Evolutionary conservation across 1,140 invertebrate species (phyloP).

Genomic region (Macrobrachium rosenbergii): DNA sequence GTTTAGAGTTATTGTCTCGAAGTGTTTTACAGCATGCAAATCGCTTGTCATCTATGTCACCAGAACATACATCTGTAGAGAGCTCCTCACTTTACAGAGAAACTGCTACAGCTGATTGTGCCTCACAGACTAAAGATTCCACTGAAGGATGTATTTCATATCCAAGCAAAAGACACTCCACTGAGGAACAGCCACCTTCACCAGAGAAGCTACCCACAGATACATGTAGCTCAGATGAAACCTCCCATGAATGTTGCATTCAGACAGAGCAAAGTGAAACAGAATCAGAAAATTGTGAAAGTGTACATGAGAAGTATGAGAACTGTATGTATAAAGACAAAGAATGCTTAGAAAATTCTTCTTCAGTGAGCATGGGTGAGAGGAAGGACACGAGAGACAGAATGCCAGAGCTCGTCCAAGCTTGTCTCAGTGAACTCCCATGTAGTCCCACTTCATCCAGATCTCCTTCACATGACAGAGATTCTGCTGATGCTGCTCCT

Average conservation of each 20-base stretch:
- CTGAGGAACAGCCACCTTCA: background rate
- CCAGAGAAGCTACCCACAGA: too few relatives aligned
- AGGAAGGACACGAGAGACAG: background rate
- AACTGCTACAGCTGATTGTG: conserved; percentile 10
- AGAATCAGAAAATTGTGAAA: background rate
- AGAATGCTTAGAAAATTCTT: conserved; percentile 21
- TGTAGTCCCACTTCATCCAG: background rate
- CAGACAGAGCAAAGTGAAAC: background rate
- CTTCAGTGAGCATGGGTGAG: conserved; percentile 12
- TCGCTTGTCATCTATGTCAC: background rate
- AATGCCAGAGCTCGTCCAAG: conserved; percentile 14
- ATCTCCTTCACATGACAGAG: background rate
- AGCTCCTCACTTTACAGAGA: conserved; percentile 3
- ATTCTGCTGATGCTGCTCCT: too few relatives aligned
- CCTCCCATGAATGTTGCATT: too few relatives aligned
- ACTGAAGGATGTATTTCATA: background rate
- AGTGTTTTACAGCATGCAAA: conserved; percentile 82
- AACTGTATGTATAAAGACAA: conserved; percentile 2
- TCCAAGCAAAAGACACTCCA: background rate
- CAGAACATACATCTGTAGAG: conserved; percentile 21
- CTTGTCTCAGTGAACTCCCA: conserved; percentile 19
- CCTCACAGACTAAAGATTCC: background rate
- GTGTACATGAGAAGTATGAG: conserved; percentile 7
- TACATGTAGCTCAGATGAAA: too few relatives aligned
- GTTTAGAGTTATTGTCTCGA: conserved; percentile 84